Conservation (phyloP, 2,113 vertebrate genomes). For the Eulemur rufifrons region DNA sequence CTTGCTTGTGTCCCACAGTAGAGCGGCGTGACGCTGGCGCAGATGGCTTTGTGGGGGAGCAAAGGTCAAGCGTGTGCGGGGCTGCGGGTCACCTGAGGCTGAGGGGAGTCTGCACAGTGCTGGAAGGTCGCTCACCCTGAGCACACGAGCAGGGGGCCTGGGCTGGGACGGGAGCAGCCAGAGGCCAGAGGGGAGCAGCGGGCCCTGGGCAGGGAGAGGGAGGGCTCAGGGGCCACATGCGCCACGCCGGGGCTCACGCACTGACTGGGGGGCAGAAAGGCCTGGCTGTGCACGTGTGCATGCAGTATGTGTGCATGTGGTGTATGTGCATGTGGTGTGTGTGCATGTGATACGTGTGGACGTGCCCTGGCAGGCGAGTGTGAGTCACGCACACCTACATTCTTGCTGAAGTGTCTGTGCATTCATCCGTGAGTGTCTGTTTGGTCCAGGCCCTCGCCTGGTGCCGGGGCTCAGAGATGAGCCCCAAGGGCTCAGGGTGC, state of each 20-base stretch:
- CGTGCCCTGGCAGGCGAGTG: neutral
- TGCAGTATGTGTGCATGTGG: too few species aligned
- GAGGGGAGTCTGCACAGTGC: accelerated
- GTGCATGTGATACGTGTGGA: neutral
- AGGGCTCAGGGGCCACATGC: accelerated
- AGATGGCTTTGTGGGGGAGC: neutral
- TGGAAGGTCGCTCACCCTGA: accelerated
- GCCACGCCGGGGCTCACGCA: neutral
- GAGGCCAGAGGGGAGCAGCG: too few species aligned
- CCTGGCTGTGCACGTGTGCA: too few species aligned
- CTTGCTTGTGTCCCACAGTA: neutral
- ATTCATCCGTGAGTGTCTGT: neutral
- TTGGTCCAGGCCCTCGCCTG: neutral
- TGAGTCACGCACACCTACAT: accelerated
- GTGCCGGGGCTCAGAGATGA: neutral
- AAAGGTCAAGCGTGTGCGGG: accelerated
- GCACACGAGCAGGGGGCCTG: too few species aligned
- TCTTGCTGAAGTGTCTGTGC: neutral
- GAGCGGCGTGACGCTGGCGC: neutral
- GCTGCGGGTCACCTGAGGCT: too few species aligned
- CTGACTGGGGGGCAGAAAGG: too few species aligned
- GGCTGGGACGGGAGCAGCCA: accelerated
- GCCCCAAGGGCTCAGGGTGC: neutral
- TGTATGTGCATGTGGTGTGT: neutral
- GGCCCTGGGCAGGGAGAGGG: accelerated